A percentile compares a stretch with the other conserved stretches of the same genome.
Conservation (phyloP, 2,797 vertebrate species). For the Octomys mimax region DNA sequence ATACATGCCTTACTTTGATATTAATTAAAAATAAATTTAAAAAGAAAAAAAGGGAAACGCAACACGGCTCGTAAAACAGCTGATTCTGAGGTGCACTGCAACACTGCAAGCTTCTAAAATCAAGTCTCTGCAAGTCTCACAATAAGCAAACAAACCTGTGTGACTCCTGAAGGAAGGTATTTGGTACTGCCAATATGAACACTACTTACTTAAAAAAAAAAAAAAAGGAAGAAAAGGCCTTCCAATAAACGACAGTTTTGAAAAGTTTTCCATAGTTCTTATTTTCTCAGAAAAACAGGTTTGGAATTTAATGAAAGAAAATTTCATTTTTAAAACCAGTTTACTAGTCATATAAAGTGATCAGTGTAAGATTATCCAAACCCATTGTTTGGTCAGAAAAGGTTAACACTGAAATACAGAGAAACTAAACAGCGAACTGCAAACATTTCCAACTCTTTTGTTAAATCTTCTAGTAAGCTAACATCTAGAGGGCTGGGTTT, state of each 20-base stretch:
- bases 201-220: neutral
- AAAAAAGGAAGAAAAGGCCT: neutral
- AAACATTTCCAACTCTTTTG: neutral
- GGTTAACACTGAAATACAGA: neutral
- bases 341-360: neutral
- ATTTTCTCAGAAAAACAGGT: conserved; percentile 9
- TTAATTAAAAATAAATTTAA: neutral
- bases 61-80: neutral
- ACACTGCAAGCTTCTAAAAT: neutral
- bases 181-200: neutral
- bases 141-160: neutral
- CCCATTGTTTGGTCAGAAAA: neutral
- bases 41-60: conserved; percentile 4
- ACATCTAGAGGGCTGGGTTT: neutral
- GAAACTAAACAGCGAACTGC: neutral
- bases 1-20: neutral
- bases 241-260: conserved; percentile 19
- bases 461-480: neutral
- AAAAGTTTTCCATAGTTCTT: neutral
- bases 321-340: conserved; percentile 5
- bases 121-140: neutral
- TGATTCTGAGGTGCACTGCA: neutral
- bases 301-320: neutral
- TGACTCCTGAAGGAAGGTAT: neutral
- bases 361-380: conserved; percentile 23